Evolutionary conservation across 2,797 vertebrate species (phyloP).

Genomic region (Psittacula echo): DNA sequence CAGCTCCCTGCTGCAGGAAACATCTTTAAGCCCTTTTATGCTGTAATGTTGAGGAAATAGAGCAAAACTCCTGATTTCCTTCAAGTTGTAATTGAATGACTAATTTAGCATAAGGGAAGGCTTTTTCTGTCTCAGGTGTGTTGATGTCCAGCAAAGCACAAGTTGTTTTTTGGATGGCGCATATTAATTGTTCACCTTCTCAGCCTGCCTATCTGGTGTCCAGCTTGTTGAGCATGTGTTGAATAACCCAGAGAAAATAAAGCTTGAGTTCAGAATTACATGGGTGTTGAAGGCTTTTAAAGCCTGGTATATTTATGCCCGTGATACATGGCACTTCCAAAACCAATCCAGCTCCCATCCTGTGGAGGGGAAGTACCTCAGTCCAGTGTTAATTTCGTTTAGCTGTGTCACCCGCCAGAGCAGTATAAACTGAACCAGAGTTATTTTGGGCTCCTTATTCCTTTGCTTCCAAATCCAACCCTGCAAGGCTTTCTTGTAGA

Average conservation of each 20-base stretch:
- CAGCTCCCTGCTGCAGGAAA: not conserved
- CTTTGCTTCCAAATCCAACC: not conserved
- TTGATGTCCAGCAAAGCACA: not conserved
- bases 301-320: conserved; percentile 13
- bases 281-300: conserved; percentile 12
- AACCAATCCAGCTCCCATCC: conserved; percentile 8
- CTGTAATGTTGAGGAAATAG: not conserved
- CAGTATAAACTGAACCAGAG: not conserved
- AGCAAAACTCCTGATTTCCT: conserved; percentile 29
- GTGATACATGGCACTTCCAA: conserved; percentile 17
- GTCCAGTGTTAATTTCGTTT: not conserved
- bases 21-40: not conserved
- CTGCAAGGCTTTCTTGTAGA: not conserved
- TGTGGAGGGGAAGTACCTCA: not conserved
- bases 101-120: not conserved
- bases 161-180: not conserved
- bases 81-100: not conserved
- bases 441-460: conserved; percentile 1
- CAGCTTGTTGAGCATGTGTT: fast-evolving
- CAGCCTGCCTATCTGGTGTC: not conserved
- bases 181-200: not conserved
- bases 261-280: not conserved
- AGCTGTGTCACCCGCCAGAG: not conserved
- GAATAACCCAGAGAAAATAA: not conserved
- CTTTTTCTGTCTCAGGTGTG: not conserved